phyloP scores from a whole-genome alignment of 2,888 invertebrate species.

The Cryptocephalus moraei region DNA sequence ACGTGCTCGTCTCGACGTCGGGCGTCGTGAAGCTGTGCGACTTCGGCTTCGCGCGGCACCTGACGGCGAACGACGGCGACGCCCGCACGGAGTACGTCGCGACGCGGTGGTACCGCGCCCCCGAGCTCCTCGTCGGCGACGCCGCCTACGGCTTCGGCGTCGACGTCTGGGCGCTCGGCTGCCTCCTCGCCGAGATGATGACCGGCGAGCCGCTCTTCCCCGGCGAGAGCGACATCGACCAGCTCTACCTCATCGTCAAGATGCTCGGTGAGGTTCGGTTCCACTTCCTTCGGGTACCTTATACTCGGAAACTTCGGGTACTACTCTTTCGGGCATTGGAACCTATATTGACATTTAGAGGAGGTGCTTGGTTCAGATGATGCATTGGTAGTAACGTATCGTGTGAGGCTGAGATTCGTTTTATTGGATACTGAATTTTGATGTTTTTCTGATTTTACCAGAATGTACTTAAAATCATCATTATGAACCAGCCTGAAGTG shows the following conservation, averaged over 20 bases:
- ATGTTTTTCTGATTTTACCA: too few species aligned
- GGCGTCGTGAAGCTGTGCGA: conserved; percentile 86
- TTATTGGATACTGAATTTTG: too few species aligned
- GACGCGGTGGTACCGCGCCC: conserved; percentile 70
- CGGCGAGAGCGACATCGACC: conserved; percentile 84
- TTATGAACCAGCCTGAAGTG: too few species aligned
- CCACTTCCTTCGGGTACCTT: too few species aligned
- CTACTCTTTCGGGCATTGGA: too few species aligned
- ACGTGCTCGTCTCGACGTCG: conserved; percentile 67
- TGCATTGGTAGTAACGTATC: too few species aligned
- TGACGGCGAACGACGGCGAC: conserved; percentile 55
- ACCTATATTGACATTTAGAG: too few species aligned
- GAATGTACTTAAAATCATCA: too few species aligned
- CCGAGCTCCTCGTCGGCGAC: conserved; percentile 76
- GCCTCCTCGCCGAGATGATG: conserved; percentile 76
- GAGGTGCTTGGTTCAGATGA: too few species aligned
- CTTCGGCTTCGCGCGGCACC: conserved; percentile 74
- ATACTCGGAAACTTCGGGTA: too few species aligned
- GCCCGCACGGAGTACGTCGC: conserved; percentile 85
- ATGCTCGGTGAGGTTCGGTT: conserved; percentile 58
- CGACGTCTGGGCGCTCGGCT: conserved; percentile 83
- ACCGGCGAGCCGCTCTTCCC: conserved; percentile 80
- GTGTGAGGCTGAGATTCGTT: too few species aligned
- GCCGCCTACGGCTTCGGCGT: conserved; percentile 62
- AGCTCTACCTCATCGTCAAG: conserved; percentile 71